A percentile compares a stretch with the other conserved stretches of the same genome.
phyloP scores from a whole-genome alignment of 2,113 vertebrate genomes.

The Pomatorhinus ruficollis region DNA sequence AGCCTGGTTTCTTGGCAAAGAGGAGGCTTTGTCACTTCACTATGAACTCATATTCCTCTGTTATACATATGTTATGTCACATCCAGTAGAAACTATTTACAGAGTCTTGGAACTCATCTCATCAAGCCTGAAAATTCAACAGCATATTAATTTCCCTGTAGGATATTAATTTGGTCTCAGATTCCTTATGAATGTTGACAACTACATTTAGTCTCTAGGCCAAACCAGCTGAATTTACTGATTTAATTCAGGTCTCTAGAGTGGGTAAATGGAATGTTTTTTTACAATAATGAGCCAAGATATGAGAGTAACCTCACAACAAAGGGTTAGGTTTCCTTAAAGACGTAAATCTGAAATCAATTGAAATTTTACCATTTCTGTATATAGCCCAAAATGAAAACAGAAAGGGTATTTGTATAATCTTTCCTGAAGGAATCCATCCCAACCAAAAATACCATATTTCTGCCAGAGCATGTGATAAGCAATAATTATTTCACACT shows the following conservation, averaged over 20 bases:
- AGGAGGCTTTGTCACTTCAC: not conserved
- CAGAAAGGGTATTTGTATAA: not conserved
- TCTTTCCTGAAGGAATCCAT: not conserved
- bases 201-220: not conserved
- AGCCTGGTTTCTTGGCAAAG: not conserved
- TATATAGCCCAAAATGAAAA: not conserved
- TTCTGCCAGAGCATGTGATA: not conserved
- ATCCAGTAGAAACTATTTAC: not conserved
- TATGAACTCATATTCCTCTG: not conserved
- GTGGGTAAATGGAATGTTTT: not conserved
- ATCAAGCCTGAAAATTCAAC: slow-evolving; percentile 7
- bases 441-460: not conserved
- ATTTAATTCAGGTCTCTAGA: slow-evolving; percentile 54
- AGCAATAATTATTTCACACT: not conserved
- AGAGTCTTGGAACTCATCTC: not conserved
- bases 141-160: slow-evolving; percentile 15
- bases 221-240: slow-evolving; percentile 26
- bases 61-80: not conserved
- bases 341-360: not conserved
- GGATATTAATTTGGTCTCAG: slow-evolving; percentile 16
- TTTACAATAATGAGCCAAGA: not conserved
- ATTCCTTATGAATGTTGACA: slow-evolving; percentile 38
- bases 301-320: not conserved
- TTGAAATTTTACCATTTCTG: not conserved
- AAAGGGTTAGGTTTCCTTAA: not conserved